Evolutionary conservation across 2,888 invertebrate species (phyloP), one percentile per base, ranked within the genome.

Genomic region (Chouioia cunea): DNA sequence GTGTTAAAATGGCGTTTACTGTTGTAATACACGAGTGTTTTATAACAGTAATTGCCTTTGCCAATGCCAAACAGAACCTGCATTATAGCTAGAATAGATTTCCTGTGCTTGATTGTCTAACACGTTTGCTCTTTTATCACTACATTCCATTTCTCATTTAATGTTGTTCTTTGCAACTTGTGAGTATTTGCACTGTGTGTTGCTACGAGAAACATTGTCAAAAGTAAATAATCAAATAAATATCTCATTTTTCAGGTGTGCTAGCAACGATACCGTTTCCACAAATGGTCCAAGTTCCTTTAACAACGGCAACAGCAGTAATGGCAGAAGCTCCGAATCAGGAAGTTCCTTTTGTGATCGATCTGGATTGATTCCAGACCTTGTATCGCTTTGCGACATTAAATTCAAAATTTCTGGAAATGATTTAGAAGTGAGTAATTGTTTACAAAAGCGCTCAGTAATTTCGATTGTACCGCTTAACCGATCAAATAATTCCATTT

Each of bases 331-430:
- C 70, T 69, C 74, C 62, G 66, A 76, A 65, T 58, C 76, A 71
- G 63, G 59, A 74, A 65, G 53, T 52, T 73, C 76, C 75, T 67
- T 73, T 71, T 68, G 76, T 84, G 70, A 83, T 85, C 75, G 78
- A 81, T 70, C 78, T 83, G 78, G 83, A 85, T 68, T 85, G 71
- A 83, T 81, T 65, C 77, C 81, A 27, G 76, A 79, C 23, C 74
- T 69, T 18, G 74, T 84, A 27, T 70, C 70, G 63, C 64, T 85
- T 52, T 75, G 76, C 6, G 81, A 85, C 69, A 76, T 85, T 3
- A 83, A 81, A 71, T 85, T 85, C 75, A 78, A 74, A 52, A 71
- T 82, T 50, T 56, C 68, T 52, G 78, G 75, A 46, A 59, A 74
- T 10, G 74, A 80, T 65, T 73, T 77, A 70, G 59, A 84, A 80